Evolutionary conservation across 37 sponge, comb jelly and placozoan genomes (phyloP).

Genomic region (Aplysina aerophoba): DNA sequence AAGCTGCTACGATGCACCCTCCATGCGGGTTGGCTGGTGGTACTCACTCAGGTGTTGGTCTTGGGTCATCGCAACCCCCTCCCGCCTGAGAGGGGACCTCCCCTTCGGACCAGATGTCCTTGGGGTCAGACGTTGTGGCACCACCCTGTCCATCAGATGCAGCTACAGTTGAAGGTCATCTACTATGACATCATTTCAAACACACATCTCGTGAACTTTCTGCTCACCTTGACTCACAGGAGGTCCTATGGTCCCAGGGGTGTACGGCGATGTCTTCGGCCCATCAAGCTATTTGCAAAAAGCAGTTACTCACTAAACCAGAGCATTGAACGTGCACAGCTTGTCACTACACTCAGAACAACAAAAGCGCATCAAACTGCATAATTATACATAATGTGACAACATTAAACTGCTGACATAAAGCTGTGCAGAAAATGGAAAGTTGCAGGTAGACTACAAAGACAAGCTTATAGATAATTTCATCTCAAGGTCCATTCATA

Average conservation of each 20-base stretch:
- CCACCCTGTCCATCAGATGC: too few relatives aligned
- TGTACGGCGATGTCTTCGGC: conserved; percentile 49
- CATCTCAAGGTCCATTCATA: not conserved
- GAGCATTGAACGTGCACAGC: too few relatives aligned
- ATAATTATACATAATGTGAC: too few relatives aligned
- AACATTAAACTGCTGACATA: too few relatives aligned
- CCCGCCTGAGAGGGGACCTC: conserved; percentile 47
- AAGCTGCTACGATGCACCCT: too few relatives aligned
- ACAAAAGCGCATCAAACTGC: too few relatives aligned
- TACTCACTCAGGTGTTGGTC: conserved; percentile 86
- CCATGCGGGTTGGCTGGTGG: not conserved
- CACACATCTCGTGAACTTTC: too few relatives aligned
- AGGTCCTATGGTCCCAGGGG: conserved; percentile 76
- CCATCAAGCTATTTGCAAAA: not conserved
- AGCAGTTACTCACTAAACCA: too few relatives aligned
- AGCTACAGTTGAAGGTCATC: too few relatives aligned
- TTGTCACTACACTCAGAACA: too few relatives aligned
- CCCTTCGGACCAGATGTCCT: conserved; percentile 72
- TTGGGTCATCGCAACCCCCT: conserved; percentile 65
- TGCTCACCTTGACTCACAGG: not conserved
- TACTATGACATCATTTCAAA: too few relatives aligned
- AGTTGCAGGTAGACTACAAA: not conserved
- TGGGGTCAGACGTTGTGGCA: not conserved
- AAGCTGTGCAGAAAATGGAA: not conserved
- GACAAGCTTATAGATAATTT: not conserved